Evolutionary conservation across 2,797 vertebrate species (phyloP).

Genomic region (Schizopygopsis malacanthus): DNA sequence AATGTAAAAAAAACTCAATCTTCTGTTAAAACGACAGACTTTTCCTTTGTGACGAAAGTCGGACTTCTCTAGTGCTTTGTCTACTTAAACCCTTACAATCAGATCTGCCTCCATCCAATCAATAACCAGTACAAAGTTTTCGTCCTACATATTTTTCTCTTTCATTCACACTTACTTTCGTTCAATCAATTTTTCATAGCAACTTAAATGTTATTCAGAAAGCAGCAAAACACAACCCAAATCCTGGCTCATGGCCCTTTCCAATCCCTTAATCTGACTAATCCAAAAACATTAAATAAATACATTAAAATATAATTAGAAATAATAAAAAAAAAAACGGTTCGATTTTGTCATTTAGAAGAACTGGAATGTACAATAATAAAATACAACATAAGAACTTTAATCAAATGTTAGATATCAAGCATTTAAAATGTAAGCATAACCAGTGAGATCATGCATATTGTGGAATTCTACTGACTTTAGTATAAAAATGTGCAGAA

Average conservation of each 20-base stretch:
- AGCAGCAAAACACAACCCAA: not conserved
- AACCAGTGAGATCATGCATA: not conserved
- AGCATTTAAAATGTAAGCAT: not conserved
- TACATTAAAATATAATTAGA: no score
- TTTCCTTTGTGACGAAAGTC: not conserved
- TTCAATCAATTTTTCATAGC: not conserved
- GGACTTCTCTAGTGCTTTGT: not conserved
- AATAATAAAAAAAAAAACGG: no score
- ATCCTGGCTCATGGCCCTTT: no score
- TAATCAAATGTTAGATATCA: no score
- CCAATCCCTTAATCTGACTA: no score
- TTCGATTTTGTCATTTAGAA: no score
- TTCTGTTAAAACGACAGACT: not conserved
- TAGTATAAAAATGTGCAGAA: not conserved
- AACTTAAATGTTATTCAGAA: not conserved
- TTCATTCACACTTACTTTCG: not conserved
- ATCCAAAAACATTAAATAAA: no score
- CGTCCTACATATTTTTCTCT: not conserved
- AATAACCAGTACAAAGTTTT: not conserved
- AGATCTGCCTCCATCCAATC: not conserved
- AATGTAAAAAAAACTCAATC: not conserved
- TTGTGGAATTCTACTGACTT: not conserved
- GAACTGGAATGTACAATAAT: no score
- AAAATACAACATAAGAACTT: not conserved
- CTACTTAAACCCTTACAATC: not conserved